Conservation (phyloP, 2,888 invertebrate genomes). For the Yponomeuta cagnagella region DNA sequence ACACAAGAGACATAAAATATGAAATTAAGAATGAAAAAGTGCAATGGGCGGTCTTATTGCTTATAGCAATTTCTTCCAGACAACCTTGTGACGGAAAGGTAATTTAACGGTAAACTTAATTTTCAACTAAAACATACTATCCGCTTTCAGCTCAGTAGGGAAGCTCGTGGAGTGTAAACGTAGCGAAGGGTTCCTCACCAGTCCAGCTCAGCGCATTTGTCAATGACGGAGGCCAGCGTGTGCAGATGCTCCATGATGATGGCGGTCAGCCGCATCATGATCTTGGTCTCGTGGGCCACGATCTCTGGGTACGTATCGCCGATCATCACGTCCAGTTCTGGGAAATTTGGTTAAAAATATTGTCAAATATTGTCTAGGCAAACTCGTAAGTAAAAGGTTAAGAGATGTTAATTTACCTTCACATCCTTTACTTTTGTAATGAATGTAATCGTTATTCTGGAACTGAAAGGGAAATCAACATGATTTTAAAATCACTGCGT, state of each 20-base stretch:
- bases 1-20: no score
- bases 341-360: not conserved
- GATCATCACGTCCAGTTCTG: conserved; percentile 83
- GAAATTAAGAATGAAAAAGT: no score
- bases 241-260: conserved; percentile 77
- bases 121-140: no score
- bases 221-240: conserved; percentile 72
- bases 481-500: not conserved
- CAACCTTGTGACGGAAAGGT: no score
- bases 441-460: conserved; percentile 77
- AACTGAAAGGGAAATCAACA: conserved; percentile 61
- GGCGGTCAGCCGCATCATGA: conserved; percentile 81
- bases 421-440: conserved; percentile 83
- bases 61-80: no score
- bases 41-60: no score
- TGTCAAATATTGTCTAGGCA: no score
- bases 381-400: no score
- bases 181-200: conserved; percentile 60
- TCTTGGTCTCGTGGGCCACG: conserved; percentile 85
- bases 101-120: no score
- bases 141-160: no score
- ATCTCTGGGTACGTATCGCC: conserved; percentile 89
- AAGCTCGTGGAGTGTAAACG: no score
- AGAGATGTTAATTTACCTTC: conserved; percentile 59
- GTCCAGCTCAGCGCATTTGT: conserved; percentile 80